Conservation (phyloP, 2,888 invertebrate species). For the Pharmacophagus antenor region DNA sequence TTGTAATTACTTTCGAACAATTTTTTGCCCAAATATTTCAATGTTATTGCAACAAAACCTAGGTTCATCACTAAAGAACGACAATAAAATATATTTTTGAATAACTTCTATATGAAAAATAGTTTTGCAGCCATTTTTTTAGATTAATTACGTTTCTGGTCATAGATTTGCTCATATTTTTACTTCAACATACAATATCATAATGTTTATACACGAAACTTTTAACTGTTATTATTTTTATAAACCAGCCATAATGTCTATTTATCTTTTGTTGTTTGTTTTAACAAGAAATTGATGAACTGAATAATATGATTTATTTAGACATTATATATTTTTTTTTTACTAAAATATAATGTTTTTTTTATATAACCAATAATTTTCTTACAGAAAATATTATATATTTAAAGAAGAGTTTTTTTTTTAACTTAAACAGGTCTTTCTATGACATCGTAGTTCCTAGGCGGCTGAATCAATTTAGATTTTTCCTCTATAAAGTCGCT, state of each 20-base stretch:
- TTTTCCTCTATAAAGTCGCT: too few species aligned
- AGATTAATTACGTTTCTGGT: constrained; percentile 28
- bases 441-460: too few species aligned
- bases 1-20: constrained; percentile 8
- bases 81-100: not conserved
- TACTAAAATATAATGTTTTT: constrained; percentile 3
- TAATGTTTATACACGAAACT: constrained; percentile 10
- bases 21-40: constrained; percentile 17
- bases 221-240: constrained; percentile 12
- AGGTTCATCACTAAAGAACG: not conserved
- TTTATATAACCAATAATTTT: not conserved
- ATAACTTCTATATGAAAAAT: constrained; percentile 10
- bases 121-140: not conserved
- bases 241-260: constrained; percentile 3
- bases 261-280: constrained; percentile 26
- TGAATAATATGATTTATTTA: constrained; percentile 28
- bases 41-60: not conserved
- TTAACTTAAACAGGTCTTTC: too few species aligned
- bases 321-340: too few species aligned
- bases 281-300: constrained; percentile 22
- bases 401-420: too few species aligned
- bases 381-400: too few species aligned
- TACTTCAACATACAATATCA: constrained; percentile 13
- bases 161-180: constrained; percentile 26
- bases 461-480: too few species aligned